Percentiles rank a stretch among this genome's conserved stretches.
These are phyloP conservation scores for Ephydatia muelleri DNA, from an alignment of 37 sponge, comb jelly and placozoan genomes.

Conservation along the genomic window DNA sequence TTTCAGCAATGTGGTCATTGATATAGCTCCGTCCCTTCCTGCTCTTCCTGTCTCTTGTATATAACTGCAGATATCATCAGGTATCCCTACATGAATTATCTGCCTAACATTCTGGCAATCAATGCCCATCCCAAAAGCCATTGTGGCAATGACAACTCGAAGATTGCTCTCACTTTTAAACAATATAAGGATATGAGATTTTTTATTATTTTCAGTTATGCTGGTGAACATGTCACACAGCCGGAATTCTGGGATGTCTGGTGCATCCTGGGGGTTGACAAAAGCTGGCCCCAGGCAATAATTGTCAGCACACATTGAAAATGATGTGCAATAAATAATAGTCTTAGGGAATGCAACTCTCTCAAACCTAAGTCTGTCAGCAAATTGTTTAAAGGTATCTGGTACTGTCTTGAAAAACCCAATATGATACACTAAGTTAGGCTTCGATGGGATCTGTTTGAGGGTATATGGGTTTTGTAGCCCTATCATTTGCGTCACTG, in stretches of 20 bases:
- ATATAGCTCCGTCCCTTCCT: slow-evolving; percentile 25
- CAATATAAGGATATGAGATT: slow-evolving; percentile 13
- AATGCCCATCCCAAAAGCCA: slow-evolving; percentile 58
- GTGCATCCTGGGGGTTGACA: slow-evolving; percentile 29
- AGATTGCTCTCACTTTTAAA: slow-evolving; percentile 19
- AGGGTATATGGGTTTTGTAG: slow-evolving; percentile 6
- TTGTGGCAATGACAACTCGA: slow-evolving; percentile 44
- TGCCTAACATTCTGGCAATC: slow-evolving; percentile 34
- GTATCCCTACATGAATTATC: slow-evolving; percentile 34
- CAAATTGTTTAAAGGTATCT: not conserved
- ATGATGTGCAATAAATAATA: slow-evolving; percentile 7
- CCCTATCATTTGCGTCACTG: slow-evolving; percentile 24
- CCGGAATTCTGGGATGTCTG: slow-evolving; percentile 40
- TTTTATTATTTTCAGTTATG: slow-evolving; percentile 14
- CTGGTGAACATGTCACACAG: slow-evolving; percentile 63
- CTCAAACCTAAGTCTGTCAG: not conserved
- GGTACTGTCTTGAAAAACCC: not conserved
- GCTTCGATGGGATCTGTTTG: not conserved
- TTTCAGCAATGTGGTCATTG: slow-evolving; percentile 9
- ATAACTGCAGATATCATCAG: slow-evolving; percentile 32
- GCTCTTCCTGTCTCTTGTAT: slow-evolving; percentile 44
- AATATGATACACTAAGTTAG: slow-evolving; percentile 4
- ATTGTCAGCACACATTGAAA: not conserved
- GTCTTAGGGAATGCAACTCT: slow-evolving; percentile 1
- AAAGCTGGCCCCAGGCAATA: slow-evolving; percentile 11